These are phyloP conservation scores for Coendou prehensilis DNA, from an alignment of 2,797 vertebrate genomes.

Conservation along the genomic window DNA sequence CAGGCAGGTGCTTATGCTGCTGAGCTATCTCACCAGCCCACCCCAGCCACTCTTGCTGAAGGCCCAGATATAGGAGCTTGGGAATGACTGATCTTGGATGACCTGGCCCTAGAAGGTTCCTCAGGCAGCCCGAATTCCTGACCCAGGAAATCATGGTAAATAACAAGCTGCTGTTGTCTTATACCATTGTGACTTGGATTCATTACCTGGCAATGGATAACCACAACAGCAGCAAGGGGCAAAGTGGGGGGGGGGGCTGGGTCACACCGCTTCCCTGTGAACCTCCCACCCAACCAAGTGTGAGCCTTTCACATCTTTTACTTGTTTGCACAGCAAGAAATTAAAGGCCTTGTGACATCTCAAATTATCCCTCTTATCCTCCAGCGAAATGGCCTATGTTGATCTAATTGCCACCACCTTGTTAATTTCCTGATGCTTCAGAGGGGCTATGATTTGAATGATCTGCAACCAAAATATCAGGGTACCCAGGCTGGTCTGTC, in stretches of 20 bases:
- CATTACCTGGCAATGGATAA: neutral
- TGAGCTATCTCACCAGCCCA: too few species aligned
- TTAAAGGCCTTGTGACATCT: neutral
- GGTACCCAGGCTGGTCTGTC: fast-evolving
- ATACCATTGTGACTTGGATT: neutral
- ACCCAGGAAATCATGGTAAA: too few species aligned
- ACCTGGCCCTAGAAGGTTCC: neutral
- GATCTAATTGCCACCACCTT: neutral
- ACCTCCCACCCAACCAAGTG: neutral
- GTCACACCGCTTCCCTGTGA: neutral
- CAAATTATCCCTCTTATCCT: neutral
- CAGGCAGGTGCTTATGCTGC: too few species aligned
- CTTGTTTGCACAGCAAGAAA: neutral
- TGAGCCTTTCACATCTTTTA: neutral
- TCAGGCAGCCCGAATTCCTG: neutral
- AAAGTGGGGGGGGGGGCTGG: neutral
- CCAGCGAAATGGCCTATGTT: neutral
- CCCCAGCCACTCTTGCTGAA: neutral
- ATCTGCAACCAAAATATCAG: neutral
- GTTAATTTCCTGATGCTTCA: neutral
- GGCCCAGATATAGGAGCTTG: fast-evolving
- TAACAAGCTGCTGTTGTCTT: neutral
- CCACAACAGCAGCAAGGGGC: fast-evolving
- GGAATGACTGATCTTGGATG: neutral
- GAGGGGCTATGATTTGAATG: slow-evolving; percentile 22